Conservation (phyloP, 2,888 invertebrate species). For the Abscondita cerata region DNA sequence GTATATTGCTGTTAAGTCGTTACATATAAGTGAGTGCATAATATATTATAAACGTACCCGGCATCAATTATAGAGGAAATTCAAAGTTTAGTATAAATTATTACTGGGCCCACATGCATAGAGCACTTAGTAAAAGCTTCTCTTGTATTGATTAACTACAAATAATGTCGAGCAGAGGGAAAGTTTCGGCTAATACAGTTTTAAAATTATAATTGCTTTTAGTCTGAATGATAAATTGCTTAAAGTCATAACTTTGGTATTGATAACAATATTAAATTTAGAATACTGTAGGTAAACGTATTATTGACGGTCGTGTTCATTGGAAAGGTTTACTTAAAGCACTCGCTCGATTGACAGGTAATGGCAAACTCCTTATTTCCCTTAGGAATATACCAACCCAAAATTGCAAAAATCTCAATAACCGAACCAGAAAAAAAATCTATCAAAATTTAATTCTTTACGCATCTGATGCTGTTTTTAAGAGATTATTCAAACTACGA, state of each 20-base stretch:
- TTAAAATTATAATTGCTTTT: conserved; percentile 11
- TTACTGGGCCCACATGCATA: conserved; percentile 10
- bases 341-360: conserved; percentile 11
- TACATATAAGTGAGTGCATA: conserved; percentile 8
- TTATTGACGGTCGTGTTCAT: conserved; percentile 1
- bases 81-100: conserved; percentile 10
- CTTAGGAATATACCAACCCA: conserved; percentile 6
- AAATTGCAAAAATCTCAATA: conserved; percentile 12
- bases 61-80: conserved; percentile 5
- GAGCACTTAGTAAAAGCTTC: conserved; percentile 2
- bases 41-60: conserved; percentile 9
- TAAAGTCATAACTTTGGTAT: not conserved
- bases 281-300: conserved; percentile 9
- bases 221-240: conserved; percentile 8
- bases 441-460: conserved; percentile 6
- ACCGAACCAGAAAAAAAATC: conserved; percentile 8
- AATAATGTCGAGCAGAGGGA: conserved; percentile 2
- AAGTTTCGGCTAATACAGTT: conserved; percentile 5
- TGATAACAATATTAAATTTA: conserved; percentile 7
- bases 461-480: not conserved
- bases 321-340: conserved; percentile 5
- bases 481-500: not conserved
- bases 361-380: conserved; percentile 10
- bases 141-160: conserved; percentile 8
- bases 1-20: not conserved